Evolutionary conservation across 2,888 invertebrate genomes (phyloP).

Genomic region (Bellardia bayeri): DNA sequence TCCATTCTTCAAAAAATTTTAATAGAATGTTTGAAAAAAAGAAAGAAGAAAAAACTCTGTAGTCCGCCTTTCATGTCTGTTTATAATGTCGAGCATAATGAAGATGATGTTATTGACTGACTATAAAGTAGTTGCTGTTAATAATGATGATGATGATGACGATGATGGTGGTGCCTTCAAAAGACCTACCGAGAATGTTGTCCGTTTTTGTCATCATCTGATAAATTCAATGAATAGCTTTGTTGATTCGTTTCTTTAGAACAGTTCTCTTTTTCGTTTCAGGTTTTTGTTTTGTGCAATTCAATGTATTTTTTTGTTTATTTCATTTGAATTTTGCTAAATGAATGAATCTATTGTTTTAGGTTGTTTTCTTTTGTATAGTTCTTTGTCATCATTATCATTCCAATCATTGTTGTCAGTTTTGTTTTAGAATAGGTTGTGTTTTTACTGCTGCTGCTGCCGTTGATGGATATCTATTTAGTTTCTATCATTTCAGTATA

Average conservation of each 20-base stretch:
- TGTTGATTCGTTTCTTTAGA: conserved; percentile 54
- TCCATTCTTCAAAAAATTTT: conserved; percentile 30
- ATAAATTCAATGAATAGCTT: conserved; percentile 72
- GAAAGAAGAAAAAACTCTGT: not conserved
- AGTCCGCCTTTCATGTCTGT: conserved; percentile 40
- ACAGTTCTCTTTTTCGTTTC: conserved; percentile 8
- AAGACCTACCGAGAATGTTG: conserved; percentile 50
- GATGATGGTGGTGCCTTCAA: conserved; percentile 40
- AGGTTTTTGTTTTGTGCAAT: not conserved
- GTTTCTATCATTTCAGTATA: conserved; percentile 44
- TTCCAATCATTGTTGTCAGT: not conserved
- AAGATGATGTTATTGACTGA: conserved; percentile 27
- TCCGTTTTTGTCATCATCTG: conserved; percentile 68
- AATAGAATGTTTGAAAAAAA: conserved; percentile 12
- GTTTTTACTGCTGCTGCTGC: conserved; percentile 4
- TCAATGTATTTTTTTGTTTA: conserved; percentile 13
- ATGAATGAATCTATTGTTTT: conserved; percentile 72
- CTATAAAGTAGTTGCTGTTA: conserved; percentile 52
- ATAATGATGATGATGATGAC: conserved; percentile 22
- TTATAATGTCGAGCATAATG: conserved; percentile 38
- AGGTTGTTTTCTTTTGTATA: conserved; percentile 37
- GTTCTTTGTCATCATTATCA: conserved; percentile 34
- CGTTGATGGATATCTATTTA: conserved; percentile 67
- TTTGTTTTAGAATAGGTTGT: conserved; percentile 25
- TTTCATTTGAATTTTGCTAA: conserved; percentile 52